Base-by-base conservation (phyloP, 2,888 invertebrate species). In the Acleris laterana region DNA sequence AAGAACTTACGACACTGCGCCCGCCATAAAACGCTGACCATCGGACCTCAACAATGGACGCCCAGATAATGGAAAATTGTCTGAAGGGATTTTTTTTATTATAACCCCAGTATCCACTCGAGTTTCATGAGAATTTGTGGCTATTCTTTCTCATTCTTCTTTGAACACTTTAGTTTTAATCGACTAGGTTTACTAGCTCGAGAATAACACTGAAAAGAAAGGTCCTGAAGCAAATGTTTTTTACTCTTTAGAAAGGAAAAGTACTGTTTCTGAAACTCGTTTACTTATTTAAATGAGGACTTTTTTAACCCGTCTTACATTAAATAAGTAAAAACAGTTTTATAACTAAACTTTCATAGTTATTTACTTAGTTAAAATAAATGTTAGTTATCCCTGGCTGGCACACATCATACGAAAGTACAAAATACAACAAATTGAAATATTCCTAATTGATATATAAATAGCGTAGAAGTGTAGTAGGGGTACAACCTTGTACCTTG, bases 11-110 rank as follows among this genome's bases (percentile, higher is more conserved):
- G 84, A 83, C 84, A 78, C 81, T 70, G 78, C 77, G 77, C 72
- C 80, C 74, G 81, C 85, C 83, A 85, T 89, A 90, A 90, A 91
- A 87, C 77, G 85, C 83, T 90, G 89, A 87, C 89, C 89, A 87
- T 79, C 69, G 81, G 77, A 76, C 78, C 76, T 83, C 82, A 80
- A 88, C 87, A 88, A 88, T 85, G 84, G 85, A 83, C 83, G 80
- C 75, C 79, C 79, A 86, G 87, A 90, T 91, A 90, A 90, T 90
- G 87, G 89, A 87, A 89, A 89, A 89, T 89, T 86, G 87, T 90
- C 89, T 87, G 81, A 87, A 86, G 84, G 85, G 86, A 82, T 87
- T 88, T 89, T 77, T 86, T 88, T 89, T 87, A 88, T 89, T 89
- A 89, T 87, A 86, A 87, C 85, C 82, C 75, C 79, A 75, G 79